Percentiles rank a stretch among this genome's conserved stretches.
phyloP scores from a whole-genome alignment of 2,113 vertebrate species.

The Lanius ludovicianus region DNA sequence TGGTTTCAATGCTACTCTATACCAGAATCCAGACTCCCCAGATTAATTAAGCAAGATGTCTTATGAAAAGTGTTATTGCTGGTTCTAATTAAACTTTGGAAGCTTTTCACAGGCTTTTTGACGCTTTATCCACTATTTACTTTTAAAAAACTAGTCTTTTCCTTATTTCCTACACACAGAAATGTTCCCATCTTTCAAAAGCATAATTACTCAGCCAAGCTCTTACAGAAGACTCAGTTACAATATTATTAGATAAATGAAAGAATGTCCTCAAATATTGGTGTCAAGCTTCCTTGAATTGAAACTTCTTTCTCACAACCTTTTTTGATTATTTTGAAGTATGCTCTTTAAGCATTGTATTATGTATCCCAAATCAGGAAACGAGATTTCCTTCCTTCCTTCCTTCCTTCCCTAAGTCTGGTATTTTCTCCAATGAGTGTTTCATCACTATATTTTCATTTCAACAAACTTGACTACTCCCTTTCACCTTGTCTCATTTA shows the following conservation, averaged over 20 bases:
- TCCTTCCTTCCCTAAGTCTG: background rate
- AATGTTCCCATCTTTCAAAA: constrained; percentile 20
- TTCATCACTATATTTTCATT: background rate
- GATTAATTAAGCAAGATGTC: background rate
- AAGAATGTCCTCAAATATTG: background rate
- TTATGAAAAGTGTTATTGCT: background rate
- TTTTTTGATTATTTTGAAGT: background rate
- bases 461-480: background rate
- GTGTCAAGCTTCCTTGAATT: background rate
- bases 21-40: background rate
- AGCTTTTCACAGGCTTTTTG: constrained; percentile 1
- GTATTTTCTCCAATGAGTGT: background rate
- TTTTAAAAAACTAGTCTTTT: constrained; percentile 21
- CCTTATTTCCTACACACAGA: background rate
- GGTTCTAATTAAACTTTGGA: constrained; percentile 21
- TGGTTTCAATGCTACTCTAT: background rate
- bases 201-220: background rate
- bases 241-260: background rate
- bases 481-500: background rate
- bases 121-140: background rate
- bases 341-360: background rate
- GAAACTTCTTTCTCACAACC: background rate
- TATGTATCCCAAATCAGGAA: background rate
- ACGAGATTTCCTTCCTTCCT: background rate
- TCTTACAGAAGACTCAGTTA: background rate